Conservation (phyloP, 1,140 invertebrate genomes). For the Drosophila asahinai region DNA sequence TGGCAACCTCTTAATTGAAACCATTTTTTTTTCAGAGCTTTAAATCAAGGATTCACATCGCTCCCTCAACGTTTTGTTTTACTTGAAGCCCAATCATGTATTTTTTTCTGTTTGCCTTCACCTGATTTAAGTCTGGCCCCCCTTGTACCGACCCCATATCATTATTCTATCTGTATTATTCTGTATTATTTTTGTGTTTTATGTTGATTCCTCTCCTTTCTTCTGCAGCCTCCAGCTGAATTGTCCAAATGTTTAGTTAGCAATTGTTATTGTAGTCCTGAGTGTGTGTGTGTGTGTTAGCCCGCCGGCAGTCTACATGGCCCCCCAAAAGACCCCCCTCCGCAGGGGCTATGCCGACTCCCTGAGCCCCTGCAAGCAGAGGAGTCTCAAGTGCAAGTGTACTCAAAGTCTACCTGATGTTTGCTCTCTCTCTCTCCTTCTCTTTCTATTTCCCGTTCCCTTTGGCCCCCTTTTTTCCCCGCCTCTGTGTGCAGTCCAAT, state of each 20-base stretch:
- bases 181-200: constrained; percentile 40
- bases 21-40: neutral
- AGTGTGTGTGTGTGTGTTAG: constrained; percentile 3
- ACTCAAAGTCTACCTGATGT: constrained; percentile 73
- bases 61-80: neutral
- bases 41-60: neutral
- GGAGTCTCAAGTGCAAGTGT: constrained; percentile 72
- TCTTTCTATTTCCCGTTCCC: constrained; percentile 9
- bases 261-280: constrained; percentile 46
- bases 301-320: constrained; percentile 28
- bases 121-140: constrained; percentile 8
- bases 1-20: neutral
- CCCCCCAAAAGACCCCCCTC: neutral
- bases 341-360: neutral
- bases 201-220: constrained; percentile 24
- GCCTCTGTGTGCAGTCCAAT: constrained; percentile 33
- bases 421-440: constrained; percentile 30
- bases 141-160: constrained; percentile 5
- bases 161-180: constrained; percentile 30
- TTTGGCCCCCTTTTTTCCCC: neutral
- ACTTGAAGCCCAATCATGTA: constrained; percentile 17
- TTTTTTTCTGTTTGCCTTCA: constrained; percentile 10
- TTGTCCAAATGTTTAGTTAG: constrained; percentile 56
- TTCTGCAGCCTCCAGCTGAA: constrained; percentile 27
- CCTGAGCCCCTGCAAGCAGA: constrained; percentile 15